A percentile compares a stretch with the other conserved stretches of the same genome.
phyloP scores from a whole-genome alignment of 2,113 vertebrate genomes.

The Marmota monax region DNA sequence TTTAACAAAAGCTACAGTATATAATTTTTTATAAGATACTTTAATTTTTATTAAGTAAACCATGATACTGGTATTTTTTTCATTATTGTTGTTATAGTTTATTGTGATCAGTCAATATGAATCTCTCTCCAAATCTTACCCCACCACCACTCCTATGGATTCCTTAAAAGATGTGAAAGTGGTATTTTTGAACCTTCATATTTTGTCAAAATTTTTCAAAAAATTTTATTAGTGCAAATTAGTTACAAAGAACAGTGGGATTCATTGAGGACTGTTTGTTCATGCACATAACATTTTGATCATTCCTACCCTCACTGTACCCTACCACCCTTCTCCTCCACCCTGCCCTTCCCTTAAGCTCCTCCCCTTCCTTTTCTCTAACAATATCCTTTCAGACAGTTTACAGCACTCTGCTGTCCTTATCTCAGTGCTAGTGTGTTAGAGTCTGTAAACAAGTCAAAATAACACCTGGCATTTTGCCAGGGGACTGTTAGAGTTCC shows the following conservation, averaged over 20 bases:
- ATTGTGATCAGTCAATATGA: neutral
- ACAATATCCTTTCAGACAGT: neutral
- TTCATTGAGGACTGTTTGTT: neutral
- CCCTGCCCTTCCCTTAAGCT: too few relatives aligned
- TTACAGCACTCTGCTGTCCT: neutral
- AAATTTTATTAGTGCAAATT: neutral
- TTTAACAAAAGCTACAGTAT: neutral
- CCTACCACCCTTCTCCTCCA: too few relatives aligned
- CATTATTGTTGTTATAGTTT: neutral
- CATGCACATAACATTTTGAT: neutral
- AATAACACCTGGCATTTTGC: too few relatives aligned
- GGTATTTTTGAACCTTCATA: too few relatives aligned
- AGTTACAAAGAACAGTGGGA: neutral
- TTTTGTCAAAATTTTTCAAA: too few relatives aligned
- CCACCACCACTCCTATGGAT: neutral
- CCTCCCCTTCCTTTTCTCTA: neutral
- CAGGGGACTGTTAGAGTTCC: too few relatives aligned
- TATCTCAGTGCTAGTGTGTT: neutral
- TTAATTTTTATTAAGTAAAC: neutral
- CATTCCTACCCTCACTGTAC: neutral
- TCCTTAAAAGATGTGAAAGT: neutral
- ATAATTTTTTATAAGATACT: neutral
- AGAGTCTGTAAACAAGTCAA: too few relatives aligned
- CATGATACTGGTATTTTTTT: neutral
- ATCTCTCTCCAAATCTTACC: neutral